Conservation (phyloP, 2,797 vertebrate genomes). For the Sus cebifrons region DNA sequence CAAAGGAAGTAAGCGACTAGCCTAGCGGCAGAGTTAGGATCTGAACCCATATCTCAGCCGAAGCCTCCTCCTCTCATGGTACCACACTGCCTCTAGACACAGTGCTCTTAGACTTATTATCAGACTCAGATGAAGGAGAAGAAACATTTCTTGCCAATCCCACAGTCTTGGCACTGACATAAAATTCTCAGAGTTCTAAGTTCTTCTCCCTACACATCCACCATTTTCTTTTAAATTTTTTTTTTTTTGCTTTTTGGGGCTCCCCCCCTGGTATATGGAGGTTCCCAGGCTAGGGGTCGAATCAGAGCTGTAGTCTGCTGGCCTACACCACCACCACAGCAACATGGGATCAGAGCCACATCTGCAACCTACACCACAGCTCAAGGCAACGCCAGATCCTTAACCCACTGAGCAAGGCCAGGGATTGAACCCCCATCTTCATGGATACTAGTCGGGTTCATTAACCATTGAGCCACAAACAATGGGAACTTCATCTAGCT, state of each 20-base stretch:
- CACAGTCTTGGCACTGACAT: neutral
- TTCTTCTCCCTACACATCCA: neutral
- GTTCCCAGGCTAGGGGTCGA: too few species aligned
- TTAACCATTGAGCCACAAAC: too few species aligned
- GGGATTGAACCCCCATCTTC: too few species aligned
- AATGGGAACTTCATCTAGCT: neutral
- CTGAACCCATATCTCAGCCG: neutral
- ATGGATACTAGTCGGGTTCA: too few species aligned
- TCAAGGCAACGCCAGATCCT: too few species aligned
- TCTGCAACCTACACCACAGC: too few species aligned
- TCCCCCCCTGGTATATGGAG: too few species aligned
- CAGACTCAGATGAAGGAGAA: neutral
- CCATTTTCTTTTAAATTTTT: conserved; percentile 27
- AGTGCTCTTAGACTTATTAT: neutral
- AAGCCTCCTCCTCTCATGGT: neutral
- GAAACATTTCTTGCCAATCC: neutral
- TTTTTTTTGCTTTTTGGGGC: too few species aligned
- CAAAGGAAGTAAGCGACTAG: neutral
- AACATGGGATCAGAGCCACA: too few species aligned
- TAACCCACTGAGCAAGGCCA: too few species aligned
- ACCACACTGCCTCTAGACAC: neutral
- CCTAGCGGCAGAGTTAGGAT: neutral
- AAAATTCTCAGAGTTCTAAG: neutral
- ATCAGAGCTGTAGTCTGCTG: too few species aligned
- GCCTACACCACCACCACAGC: too few species aligned